Conservation (phyloP, 2,113 vertebrate genomes). For the Etia nguti region DNA sequence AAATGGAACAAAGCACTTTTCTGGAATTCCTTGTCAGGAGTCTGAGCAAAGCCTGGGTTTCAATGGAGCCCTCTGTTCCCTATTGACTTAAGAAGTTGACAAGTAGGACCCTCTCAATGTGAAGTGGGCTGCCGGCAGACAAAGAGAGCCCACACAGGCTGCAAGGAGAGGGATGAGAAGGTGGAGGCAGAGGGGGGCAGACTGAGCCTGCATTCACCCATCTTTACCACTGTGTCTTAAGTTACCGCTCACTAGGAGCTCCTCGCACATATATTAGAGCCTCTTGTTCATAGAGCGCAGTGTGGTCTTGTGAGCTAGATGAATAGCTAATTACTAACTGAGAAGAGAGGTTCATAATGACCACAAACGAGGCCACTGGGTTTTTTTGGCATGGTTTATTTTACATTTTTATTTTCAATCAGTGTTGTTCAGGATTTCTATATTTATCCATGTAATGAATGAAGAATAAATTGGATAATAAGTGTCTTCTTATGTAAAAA, state of each 20-base stretch:
- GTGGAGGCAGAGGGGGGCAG: conserved; percentile 22
- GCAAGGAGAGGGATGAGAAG: conserved; percentile 41
- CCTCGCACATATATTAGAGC: conserved; percentile 36
- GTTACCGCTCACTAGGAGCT: conserved; percentile 50
- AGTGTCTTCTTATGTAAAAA: neutral
- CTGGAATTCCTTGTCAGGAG: conserved; percentile 64
- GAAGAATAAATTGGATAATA: neutral
- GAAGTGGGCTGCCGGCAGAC: conserved; percentile 64
- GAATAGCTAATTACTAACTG: conserved; percentile 15
- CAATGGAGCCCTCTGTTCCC: conserved; percentile 67
- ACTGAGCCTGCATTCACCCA: conserved; percentile 52
- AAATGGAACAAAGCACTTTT: conserved; percentile 39
- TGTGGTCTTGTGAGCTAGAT: conserved; percentile 2
- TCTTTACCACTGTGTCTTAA: conserved; percentile 39
- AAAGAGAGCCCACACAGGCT: conserved; percentile 66
- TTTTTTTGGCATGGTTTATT: neutral
- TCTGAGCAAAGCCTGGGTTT: conserved; percentile 39
- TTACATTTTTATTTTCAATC: neutral
- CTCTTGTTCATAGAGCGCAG: conserved; percentile 38
- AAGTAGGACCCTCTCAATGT: conserved; percentile 66
- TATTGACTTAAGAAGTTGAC: conserved; percentile 68
- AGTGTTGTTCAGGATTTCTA: neutral
- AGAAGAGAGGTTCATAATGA: conserved; percentile 11
- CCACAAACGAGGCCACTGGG: neutral
- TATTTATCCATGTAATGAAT: neutral